Evolutionary conservation across 2,113 vertebrate species (phyloP).

Genomic region (Melanerpes aurifrons): DNA sequence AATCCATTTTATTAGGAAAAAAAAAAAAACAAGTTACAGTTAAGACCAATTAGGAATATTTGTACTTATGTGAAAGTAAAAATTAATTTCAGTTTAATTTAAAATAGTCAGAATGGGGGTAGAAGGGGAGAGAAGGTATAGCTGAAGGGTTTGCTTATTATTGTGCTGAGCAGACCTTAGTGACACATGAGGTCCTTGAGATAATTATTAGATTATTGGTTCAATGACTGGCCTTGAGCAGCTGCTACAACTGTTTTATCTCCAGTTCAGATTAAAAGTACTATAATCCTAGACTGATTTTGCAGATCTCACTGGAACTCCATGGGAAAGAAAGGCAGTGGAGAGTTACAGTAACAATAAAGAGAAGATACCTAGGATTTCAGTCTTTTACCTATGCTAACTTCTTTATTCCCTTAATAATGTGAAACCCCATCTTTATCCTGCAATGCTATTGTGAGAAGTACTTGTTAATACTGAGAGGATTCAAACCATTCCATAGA

Average conservation of each 20-base stretch:
- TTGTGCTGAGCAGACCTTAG: neutral
- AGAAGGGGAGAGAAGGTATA: neutral
- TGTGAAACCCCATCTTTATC: neutral
- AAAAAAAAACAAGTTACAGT: neutral
- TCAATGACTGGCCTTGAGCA: neutral
- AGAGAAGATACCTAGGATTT: neutral
- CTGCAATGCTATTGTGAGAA: neutral
- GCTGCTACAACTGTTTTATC: neutral
- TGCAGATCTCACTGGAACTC: neutral
- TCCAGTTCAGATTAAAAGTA: neutral
- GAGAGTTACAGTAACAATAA: neutral
- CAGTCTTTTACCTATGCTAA: neutral
- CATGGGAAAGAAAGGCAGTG: neutral
- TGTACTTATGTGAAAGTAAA: neutral
- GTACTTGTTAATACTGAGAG: neutral
- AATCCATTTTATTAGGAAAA: neutral
- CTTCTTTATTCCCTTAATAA: neutral
- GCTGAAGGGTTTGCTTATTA: neutral
- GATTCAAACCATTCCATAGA: neutral
- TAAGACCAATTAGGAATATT: neutral
- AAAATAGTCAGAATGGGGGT: neutral
- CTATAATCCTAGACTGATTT: neutral
- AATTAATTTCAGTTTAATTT: neutral
- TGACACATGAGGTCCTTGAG: neutral
- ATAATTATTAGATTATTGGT: neutral